Evolutionary conservation across 2,888 invertebrate species (phyloP).

Genomic region (Leptopilina drosophilae): DNA sequence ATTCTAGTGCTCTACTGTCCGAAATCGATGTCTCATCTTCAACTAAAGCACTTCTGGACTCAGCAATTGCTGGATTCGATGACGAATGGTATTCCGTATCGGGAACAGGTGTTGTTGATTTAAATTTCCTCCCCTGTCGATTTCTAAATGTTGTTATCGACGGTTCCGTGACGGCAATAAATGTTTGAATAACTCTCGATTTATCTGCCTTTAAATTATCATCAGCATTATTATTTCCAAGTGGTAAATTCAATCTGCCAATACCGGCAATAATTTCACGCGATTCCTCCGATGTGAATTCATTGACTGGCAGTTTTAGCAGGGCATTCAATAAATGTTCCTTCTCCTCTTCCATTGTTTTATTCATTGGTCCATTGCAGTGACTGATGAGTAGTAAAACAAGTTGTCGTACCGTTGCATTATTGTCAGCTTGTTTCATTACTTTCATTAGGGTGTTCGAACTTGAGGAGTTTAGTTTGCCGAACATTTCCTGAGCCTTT

Average conservation of each 20-base stretch:
- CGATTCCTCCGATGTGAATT: slow-evolving; percentile 74
- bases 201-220: slow-evolving; percentile 46
- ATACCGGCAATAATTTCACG: slow-evolving; percentile 71
- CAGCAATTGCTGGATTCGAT: slow-evolving; percentile 67
- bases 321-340: slow-evolving; percentile 84
- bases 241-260: slow-evolving; percentile 65
- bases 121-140: slow-evolving; percentile 69
- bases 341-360: slow-evolving; percentile 84
- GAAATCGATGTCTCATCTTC: slow-evolving; percentile 78
- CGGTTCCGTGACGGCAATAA: slow-evolving; percentile 61
- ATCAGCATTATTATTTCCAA: slow-evolving; percentile 57
- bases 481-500: slow-evolving; percentile 87
- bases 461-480: slow-evolving; percentile 86
- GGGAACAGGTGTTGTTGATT: slow-evolving; percentile 69
- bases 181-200: slow-evolving; percentile 55
- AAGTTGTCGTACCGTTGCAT: slow-evolving; percentile 85
- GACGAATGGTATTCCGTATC: slow-evolving; percentile 50
- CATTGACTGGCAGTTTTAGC: slow-evolving; percentile 81
- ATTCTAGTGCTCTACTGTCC: slow-evolving; percentile 88
- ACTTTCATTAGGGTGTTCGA: slow-evolving; percentile 86
- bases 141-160: slow-evolving; percentile 68
- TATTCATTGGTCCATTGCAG: slow-evolving; percentile 84
- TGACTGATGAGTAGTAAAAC: slow-evolving; percentile 88
- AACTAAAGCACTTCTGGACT: slow-evolving; percentile 69
- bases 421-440: slow-evolving; percentile 89